A percentile compares a stretch with the other conserved stretches of the same genome.
Conservation (phyloP, 2,113 vertebrate genomes). For the Oophaga pumilio region DNA sequence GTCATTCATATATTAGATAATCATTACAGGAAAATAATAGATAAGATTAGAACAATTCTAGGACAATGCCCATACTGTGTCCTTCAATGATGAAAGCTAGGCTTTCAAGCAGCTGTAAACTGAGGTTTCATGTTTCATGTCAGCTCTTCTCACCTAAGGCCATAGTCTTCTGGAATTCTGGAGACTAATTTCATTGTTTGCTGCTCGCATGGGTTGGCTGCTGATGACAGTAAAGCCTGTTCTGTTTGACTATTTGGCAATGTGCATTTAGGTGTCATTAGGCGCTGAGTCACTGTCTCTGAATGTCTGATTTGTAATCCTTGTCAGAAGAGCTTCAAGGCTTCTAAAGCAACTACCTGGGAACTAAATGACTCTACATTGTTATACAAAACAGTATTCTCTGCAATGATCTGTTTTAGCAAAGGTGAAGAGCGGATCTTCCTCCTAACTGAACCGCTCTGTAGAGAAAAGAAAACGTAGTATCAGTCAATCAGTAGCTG, state of each 20-base stretch:
- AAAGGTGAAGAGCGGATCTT: neutral
- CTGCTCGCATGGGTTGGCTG: conserved; percentile 18
- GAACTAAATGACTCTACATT: neutral
- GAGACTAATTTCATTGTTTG: conserved; percentile 24
- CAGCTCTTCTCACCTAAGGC: neutral
- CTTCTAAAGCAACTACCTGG: neutral
- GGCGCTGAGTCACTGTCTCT: conserved; percentile 54
- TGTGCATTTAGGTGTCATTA: conserved; percentile 43
- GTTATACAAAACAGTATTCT: too few relatives aligned
- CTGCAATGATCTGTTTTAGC: too few relatives aligned
- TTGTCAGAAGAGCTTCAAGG: conserved; percentile 48
- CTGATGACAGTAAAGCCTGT: conserved; percentile 41
- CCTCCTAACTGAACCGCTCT: neutral
- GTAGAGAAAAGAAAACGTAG: too few relatives aligned
- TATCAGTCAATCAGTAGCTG: too few relatives aligned
- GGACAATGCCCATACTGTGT: neutral
- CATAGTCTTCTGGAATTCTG: conserved; percentile 30
- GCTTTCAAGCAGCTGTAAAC: conserved; percentile 8
- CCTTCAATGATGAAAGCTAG: neutral
- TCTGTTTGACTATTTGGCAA: conserved; percentile 39
- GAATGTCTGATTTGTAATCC: conserved; percentile 53
- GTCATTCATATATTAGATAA: neutral
- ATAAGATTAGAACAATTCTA: neutral
- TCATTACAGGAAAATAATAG: neutral
- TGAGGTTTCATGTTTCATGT: neutral